Conservation (phyloP, 2,113 vertebrate species). For the Calidris pugnax region DNA sequence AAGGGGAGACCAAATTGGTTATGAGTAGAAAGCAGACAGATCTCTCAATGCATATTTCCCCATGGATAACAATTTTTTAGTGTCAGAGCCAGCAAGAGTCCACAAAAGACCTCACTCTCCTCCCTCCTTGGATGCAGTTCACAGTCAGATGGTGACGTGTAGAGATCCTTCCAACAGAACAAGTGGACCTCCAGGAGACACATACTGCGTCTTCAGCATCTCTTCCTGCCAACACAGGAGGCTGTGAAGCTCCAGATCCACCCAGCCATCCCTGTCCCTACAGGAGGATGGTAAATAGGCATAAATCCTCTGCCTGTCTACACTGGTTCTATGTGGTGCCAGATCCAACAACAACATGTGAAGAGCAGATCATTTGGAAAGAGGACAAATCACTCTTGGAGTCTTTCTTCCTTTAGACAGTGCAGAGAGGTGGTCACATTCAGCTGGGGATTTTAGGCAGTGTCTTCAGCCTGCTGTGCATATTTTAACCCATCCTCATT, state of each 20-base stretch:
- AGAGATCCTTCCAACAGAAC: not conserved
- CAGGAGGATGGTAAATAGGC: not conserved
- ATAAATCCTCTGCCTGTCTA: not conserved
- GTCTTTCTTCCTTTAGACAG: not conserved
- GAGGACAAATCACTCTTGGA: not conserved
- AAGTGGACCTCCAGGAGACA: not conserved
- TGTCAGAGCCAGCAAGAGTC: not conserved
- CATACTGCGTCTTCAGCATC: not conserved
- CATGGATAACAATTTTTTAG: not conserved
- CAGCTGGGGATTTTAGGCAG: not conserved
- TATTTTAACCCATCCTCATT: not conserved
- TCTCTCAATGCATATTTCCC: not conserved
- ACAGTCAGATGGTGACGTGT: not conserved
- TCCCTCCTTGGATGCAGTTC: not conserved
- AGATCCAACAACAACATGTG: not conserved
- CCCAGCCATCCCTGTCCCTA: not conserved
- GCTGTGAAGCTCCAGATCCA: not conserved
- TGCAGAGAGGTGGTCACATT: not conserved
- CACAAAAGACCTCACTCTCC: not conserved
- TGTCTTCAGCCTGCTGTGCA: not conserved
- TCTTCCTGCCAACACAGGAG: not conserved
- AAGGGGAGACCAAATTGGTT: not conserved
- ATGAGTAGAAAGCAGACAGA: not conserved
- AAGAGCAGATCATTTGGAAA: not conserved
- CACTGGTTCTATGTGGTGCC: not conserved